phyloP scores from a whole-genome alignment of 2,113 vertebrate species.

The Gopherus flavomarginatus region DNA sequence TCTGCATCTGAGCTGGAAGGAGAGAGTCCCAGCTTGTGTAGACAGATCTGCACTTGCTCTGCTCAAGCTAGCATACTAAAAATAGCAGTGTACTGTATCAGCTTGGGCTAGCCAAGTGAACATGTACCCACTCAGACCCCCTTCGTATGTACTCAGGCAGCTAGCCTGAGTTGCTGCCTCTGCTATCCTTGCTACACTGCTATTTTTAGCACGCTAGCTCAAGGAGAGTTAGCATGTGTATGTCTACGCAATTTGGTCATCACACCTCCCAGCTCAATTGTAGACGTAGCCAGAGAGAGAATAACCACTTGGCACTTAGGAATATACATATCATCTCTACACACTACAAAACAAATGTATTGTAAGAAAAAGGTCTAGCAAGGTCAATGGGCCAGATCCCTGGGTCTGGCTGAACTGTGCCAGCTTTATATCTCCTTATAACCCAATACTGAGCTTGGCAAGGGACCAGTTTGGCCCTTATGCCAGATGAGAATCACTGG shows the following conservation, averaged over 20 bases:
- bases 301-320: neutral
- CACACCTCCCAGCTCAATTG: neutral
- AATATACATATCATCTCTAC: neutral
- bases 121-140: neutral
- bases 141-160: neutral
- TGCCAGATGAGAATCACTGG: neutral
- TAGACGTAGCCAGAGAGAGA: too few relatives aligned
- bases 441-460: neutral
- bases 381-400: neutral
- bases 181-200: too few relatives aligned
- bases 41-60: neutral
- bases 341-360: neutral
- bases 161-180: neutral
- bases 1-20: neutral
- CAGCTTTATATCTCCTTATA: neutral
- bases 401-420: neutral
- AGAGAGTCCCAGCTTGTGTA: too few relatives aligned
- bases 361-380: neutral
- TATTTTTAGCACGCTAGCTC: too few relatives aligned
- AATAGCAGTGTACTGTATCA: too few relatives aligned
- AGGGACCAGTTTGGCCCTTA: neutral
- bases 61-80: neutral
- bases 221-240: too few relatives aligned
- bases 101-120: too few relatives aligned
- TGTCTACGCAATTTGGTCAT: neutral